Percentiles rank a stretch among this genome's conserved stretches.
phyloP scores from a whole-genome alignment of 2,113 vertebrate genomes.

The Bubo bubo region DNA sequence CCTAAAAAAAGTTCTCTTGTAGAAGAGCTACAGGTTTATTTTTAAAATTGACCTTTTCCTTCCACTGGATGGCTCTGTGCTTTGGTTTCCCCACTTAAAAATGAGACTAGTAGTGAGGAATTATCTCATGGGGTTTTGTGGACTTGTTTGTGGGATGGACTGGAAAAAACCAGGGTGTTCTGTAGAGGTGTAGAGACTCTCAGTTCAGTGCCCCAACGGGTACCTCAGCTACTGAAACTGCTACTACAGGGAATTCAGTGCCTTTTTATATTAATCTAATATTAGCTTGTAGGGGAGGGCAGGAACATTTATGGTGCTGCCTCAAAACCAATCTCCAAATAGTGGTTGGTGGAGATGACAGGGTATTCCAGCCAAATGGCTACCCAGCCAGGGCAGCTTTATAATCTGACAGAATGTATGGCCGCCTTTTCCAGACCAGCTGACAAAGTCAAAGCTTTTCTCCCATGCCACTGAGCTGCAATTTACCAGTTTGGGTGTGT shows the following conservation, averaged over 20 bases:
- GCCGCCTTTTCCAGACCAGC: not conserved
- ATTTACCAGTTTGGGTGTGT: conserved; percentile 57
- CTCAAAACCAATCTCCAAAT: conserved; percentile 39
- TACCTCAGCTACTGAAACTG: not conserved
- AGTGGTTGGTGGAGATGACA: conserved; percentile 31
- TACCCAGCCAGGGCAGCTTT: conserved; percentile 23
- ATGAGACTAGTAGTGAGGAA: not conserved
- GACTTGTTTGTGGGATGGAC: not conserved
- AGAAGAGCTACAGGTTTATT: conserved; percentile 46
- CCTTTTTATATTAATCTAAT: conserved; percentile 56
- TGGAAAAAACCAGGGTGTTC: not conserved
- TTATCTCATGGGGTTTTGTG: not conserved
- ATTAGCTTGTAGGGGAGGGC: conserved; percentile 20
- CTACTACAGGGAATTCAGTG: not conserved
- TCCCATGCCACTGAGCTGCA: conserved; percentile 5
- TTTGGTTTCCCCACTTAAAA: conserved; percentile 13
- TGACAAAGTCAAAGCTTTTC: conserved; percentile 22
- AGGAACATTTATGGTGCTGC: not conserved
- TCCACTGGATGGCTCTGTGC: not conserved
- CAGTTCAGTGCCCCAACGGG: not conserved
- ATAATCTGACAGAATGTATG: not conserved
- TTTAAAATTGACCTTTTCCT: conserved; percentile 61
- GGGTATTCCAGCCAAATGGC: conserved; percentile 34
- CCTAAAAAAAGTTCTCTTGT: conserved; percentile 36
- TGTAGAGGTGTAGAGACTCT: not conserved